A percentile compares a stretch with the other conserved stretches of the same genome.
These are phyloP conservation scores for Chascanopsetta lugubris DNA, from an alignment of 2,113 vertebrate genomes.

Conservation along the genomic window DNA sequence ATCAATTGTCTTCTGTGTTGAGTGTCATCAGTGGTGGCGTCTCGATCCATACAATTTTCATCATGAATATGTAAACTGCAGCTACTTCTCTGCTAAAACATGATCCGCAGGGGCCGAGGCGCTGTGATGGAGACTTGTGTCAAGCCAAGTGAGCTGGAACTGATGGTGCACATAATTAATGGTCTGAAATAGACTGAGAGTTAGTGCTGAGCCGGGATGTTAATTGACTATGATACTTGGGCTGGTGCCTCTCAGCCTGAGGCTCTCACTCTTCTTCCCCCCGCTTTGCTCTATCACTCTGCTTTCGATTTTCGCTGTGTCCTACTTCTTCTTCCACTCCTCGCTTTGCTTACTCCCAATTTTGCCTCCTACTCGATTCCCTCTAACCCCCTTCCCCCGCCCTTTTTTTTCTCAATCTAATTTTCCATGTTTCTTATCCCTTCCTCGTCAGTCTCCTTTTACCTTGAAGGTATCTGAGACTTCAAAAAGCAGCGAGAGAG, in stretches of 20 bases:
- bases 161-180: constrained; percentile 82
- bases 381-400: constrained; percentile 25
- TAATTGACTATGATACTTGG: constrained; percentile 82
- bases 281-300: constrained; percentile 58
- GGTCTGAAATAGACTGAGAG: constrained; percentile 80
- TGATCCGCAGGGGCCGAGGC: constrained; percentile 51
- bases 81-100: constrained; percentile 62
- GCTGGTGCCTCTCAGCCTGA: constrained; percentile 74
- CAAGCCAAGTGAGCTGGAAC: constrained; percentile 79
- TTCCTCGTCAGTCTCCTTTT: constrained; percentile 44
- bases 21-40: constrained; percentile 25
- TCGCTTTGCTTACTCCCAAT: constrained; percentile 32
- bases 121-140: constrained; percentile 71
- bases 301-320: constrained; percentile 55
- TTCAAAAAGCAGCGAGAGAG: constrained; percentile 47
- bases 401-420: constrained; percentile 42
- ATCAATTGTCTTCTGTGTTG: constrained; percentile 27
- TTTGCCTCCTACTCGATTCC: constrained; percentile 45
- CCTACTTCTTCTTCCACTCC: constrained; percentile 67
- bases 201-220: constrained; percentile 77
- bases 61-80: constrained; percentile 64
- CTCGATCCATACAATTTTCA: constrained; percentile 44
- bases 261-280: constrained; percentile 65
- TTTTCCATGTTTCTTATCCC: constrained; percentile 55
- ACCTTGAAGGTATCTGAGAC: constrained; percentile 58